Conservation (phyloP, 1,140 invertebrate genomes). For the Microplitis demolitor region DNA sequence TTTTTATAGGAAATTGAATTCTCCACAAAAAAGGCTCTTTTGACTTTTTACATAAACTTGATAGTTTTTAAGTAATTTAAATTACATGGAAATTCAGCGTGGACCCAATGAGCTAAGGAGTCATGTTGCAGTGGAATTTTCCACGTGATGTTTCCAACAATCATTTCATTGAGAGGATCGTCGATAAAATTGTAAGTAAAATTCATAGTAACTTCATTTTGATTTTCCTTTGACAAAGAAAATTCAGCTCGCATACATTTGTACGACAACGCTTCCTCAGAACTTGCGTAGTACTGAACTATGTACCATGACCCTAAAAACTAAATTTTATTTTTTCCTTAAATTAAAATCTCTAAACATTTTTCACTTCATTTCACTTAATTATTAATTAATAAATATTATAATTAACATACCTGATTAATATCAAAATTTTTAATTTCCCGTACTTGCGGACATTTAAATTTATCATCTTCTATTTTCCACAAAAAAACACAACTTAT, state of each 20-base stretch:
- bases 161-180: conserved; percentile 77
- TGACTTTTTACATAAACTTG: too few species aligned
- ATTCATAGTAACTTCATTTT: conserved; percentile 75
- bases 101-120: conserved; percentile 80
- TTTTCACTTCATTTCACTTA: neutral
- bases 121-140: conserved; percentile 70
- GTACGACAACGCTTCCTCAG: conserved; percentile 80
- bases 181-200: conserved; percentile 84
- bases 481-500: conserved; percentile 29
- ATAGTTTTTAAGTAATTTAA: neutral
- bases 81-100: conserved; percentile 80
- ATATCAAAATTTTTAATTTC: conserved; percentile 61
- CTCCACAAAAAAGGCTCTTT: too few species aligned
- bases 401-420: conserved; percentile 47
- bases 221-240: conserved; percentile 60
- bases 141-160: conserved; percentile 86
- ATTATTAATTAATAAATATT: neutral
- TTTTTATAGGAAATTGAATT: too few species aligned
- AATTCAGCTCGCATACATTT: conserved; percentile 83
- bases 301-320: conserved; percentile 82
- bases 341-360: neutral
- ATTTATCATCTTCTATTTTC: conserved; percentile 64
- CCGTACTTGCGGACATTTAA: conserved; percentile 65
- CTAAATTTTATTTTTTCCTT: conserved; percentile 51
- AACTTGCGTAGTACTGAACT: conserved; percentile 85